These are phyloP conservation scores for Sturnira hondurensis DNA, from an alignment of 2,113 vertebrate genomes.

Conservation along the genomic window DNA sequence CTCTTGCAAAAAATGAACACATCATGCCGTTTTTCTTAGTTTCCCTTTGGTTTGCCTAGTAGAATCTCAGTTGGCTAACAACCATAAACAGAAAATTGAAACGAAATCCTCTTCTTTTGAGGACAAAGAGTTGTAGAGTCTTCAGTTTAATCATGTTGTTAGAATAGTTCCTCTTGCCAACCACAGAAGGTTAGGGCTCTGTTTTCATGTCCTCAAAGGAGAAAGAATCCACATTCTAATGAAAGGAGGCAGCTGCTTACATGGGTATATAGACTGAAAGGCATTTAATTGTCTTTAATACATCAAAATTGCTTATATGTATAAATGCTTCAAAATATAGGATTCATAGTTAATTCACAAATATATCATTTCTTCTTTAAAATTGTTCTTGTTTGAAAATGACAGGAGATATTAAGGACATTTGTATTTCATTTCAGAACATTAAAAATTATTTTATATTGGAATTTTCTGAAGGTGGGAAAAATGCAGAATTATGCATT, in stretches of 20 bases:
- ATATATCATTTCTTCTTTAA: not conserved
- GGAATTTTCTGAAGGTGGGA: constrained; percentile 46
- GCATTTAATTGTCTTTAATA: not conserved
- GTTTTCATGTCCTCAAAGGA: not conserved
- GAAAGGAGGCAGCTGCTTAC: not conserved
- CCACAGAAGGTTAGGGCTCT: not conserved
- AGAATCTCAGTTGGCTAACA: not conserved
- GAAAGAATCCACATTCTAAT: not conserved
- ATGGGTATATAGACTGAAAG: not conserved
- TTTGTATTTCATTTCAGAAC: constrained; percentile 5
- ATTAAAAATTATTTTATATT: constrained; percentile 23
- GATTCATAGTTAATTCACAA: not conserved
- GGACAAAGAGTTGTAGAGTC: not conserved
- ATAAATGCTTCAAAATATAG: not conserved
- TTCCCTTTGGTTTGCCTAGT: not conserved
- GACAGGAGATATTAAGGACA: not conserved
- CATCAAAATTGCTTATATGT: constrained; percentile 5
- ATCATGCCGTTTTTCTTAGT: not conserved
- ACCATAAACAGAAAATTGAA: not conserved
- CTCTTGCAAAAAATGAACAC: not conserved
- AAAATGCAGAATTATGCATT: constrained; percentile 33
- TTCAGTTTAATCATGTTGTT: not conserved
- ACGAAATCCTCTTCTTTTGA: not conserved
- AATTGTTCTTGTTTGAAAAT: not conserved
- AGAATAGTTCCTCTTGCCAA: not conserved